Conservation (phyloP, 2,888 invertebrate genomes). For the Muscina levida region DNA sequence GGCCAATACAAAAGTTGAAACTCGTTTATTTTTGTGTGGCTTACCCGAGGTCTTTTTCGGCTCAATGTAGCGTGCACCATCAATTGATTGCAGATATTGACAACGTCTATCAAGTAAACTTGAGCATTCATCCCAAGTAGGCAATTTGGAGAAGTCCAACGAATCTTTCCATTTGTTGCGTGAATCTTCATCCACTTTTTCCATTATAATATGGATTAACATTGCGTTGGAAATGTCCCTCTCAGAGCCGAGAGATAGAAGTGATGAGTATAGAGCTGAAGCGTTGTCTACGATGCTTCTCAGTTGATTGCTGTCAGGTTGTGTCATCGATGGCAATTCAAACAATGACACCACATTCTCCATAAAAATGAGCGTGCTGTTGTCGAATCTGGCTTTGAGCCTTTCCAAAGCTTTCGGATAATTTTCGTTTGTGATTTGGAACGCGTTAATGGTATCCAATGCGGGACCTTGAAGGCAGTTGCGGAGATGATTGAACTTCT, state of each 20-base stretch:
- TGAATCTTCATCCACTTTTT: slow-evolving; percentile 43
- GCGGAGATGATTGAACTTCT: slow-evolving; percentile 52
- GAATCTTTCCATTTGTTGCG: slow-evolving; percentile 55
- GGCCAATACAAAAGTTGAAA: no score
- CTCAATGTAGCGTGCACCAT: slow-evolving; percentile 49
- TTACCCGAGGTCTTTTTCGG: slow-evolving; percentile 44
- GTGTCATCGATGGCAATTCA: slow-evolving; percentile 26
- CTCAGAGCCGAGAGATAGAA: slow-evolving; percentile 34
- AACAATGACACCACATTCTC: slow-evolving; percentile 44
- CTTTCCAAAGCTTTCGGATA: slow-evolving; percentile 46
- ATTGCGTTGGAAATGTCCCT: slow-evolving; percentile 51
- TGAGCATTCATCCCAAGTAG: slow-evolving; percentile 54
- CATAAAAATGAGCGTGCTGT: slow-evolving; percentile 44
- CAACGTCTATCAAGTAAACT: slow-evolving; percentile 43
- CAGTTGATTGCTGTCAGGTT: slow-evolving; percentile 21
- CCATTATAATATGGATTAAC: slow-evolving; percentile 48
- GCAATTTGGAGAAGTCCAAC: slow-evolving; percentile 46
- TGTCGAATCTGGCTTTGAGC: slow-evolving; percentile 50
- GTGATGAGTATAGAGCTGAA: slow-evolving; percentile 45
- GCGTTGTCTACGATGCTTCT: slow-evolving; percentile 45
- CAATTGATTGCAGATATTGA: slow-evolving; percentile 47
- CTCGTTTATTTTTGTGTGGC: slow-evolving; percentile 39
- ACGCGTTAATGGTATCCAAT: slow-evolving; percentile 46
- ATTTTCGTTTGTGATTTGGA: slow-evolving; percentile 49
- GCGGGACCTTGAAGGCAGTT: slow-evolving; percentile 43